phyloP scores from a whole-genome alignment of 2,888 invertebrate genomes.

The Cyrtodaria siliqua region DNA sequence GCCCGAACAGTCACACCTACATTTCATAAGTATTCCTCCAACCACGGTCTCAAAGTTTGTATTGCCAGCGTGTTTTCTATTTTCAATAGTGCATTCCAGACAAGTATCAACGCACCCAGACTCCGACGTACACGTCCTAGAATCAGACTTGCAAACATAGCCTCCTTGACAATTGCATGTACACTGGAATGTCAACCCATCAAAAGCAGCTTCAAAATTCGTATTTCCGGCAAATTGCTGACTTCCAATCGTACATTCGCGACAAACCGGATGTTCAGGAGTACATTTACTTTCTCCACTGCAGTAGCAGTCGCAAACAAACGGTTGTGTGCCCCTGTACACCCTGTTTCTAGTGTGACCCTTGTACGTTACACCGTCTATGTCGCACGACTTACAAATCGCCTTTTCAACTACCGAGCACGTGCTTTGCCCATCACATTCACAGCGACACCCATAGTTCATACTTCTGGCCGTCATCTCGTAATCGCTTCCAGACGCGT shows the following conservation, averaged over 20 bases:
- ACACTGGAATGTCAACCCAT: constrained; percentile 45
- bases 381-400: constrained; percentile 50
- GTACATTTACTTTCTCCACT: constrained; percentile 35
- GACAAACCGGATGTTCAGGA: constrained; percentile 30
- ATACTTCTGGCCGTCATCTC: constrained; percentile 31
- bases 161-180: constrained; percentile 60
- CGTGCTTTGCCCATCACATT: constrained; percentile 69
- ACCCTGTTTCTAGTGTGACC: constrained; percentile 55
- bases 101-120: constrained; percentile 55
- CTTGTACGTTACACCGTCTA: constrained; percentile 50
- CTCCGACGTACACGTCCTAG: constrained; percentile 34
- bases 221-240: constrained; percentile 47
- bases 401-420: constrained; percentile 27
- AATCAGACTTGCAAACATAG: constrained; percentile 39
- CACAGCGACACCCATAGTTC: constrained; percentile 67
- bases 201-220: constrained; percentile 57
- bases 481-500: constrained; percentile 28
- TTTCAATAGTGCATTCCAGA: constrained; percentile 65
- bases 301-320: constrained; percentile 41
- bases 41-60: too few relatives aligned
- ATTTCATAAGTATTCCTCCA: constrained; percentile 33
- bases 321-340: constrained; percentile 16
- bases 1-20: constrained; percentile 46
- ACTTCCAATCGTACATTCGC: constrained; percentile 39
- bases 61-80: constrained; percentile 42